Base-by-base conservation (phyloP, 1,140 invertebrate species). In the Hylaeus anthracinus region DNA sequence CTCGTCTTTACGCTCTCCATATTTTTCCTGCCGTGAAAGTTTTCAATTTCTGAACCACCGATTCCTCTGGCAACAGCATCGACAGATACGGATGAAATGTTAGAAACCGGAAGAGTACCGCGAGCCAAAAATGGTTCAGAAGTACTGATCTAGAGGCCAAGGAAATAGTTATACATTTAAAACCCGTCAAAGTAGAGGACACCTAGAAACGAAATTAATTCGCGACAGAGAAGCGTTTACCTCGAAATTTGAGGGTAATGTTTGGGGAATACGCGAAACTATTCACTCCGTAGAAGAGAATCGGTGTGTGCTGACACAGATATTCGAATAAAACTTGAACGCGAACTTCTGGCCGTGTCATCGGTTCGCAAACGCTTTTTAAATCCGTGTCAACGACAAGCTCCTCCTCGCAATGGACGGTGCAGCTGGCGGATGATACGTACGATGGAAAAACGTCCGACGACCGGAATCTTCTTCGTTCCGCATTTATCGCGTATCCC, bases 361-460 rank as follows among this genome's bases (percentile, higher is more conserved):
- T 0, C 26, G 26, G 26, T 26, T 26, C 26, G 26, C 67, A 48
- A 82, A 70, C 78, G 66, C 56, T 79, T 79, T 81, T 73, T 69
- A 73, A 82, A 73, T 82, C 66, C 64, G 71, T 73, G 65, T 79
- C 81, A 72, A 82, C 64, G 70, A 79, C 43, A 43, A 51, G 51
- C 51, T 51, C 51, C 9, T 10, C 2, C 8, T 51, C 51, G 51
- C 51, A 9, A 51, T 51, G 51, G 51, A 65, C 55, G 45, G 58
- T 51, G 41, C 81, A 82, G 48, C 81, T 73, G 77, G 70, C 51
- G 15, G 43, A 63, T 55, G 67, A 70, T 43, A 55, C 64, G 70
- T 67, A 14, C 63, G 70, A 82, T 56, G 58, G 66, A 43, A 79
- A 26, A 79, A 64, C 74, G 67, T 51, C 37, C 45, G 26, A 41